These are phyloP conservation scores for Erebia aethiops DNA, from an alignment of 2,888 invertebrate species.

Conservation along the genomic window DNA sequence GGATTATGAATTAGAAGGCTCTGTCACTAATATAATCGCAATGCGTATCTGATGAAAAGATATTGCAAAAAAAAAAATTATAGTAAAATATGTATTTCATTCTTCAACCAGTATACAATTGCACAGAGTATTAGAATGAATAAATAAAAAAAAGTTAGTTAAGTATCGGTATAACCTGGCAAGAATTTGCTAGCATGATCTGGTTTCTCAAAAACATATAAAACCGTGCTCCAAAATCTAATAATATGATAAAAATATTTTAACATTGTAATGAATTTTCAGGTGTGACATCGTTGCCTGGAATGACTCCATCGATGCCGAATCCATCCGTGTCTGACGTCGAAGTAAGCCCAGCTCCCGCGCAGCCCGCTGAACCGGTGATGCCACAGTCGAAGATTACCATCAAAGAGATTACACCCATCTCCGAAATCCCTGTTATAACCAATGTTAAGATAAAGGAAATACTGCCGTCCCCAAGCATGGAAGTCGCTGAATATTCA, in stretches of 20 bases:
- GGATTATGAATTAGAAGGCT: no score
- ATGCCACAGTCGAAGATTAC: constrained; percentile 68
- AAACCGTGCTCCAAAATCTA: background rate
- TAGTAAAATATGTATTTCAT: no score
- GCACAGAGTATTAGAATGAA: no score
- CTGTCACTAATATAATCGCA: no score
- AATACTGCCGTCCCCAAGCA: constrained; percentile 66
- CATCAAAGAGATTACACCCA: constrained; percentile 85
- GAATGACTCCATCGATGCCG: constrained; percentile 51
- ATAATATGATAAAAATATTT: background rate
- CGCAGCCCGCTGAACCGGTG: constrained; percentile 54
- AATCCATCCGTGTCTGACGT: constrained; percentile 49
- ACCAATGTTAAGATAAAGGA: constrained; percentile 76
- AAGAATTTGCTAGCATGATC: no score
- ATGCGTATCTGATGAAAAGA: no score
- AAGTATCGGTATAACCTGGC: no score
- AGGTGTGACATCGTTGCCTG: constrained; percentile 70
- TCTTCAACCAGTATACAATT: no score
- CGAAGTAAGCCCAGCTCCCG: constrained; percentile 47
- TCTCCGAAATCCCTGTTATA: constrained; percentile 73
- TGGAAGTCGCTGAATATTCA: constrained; percentile 69
- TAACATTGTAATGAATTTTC: constrained; percentile 43
- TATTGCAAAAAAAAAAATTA: no score
- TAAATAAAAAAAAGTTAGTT: no score
- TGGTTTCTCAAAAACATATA: background rate